Percentiles rank a stretch among this genome's conserved stretches.
These are phyloP conservation scores for Xenentodon cancila DNA, from an alignment of 2,797 vertebrate genomes.

Conservation along the genomic window DNA sequence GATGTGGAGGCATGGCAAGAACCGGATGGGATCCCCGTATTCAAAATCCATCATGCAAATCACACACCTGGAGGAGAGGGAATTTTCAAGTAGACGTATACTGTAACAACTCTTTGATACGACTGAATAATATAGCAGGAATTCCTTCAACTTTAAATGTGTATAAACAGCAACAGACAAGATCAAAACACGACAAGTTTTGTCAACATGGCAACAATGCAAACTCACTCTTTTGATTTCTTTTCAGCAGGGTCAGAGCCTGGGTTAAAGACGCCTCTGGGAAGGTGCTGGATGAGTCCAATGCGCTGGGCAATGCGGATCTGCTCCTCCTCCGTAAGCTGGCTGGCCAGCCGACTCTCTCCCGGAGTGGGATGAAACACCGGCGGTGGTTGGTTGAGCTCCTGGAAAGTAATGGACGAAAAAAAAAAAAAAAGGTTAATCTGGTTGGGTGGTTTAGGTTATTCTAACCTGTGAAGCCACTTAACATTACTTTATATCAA, in stretches of 20 bases:
- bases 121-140: too few relatives aligned
- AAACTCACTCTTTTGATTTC: constrained; percentile 87
- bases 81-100: neutral
- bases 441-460: neutral
- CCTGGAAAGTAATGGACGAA: constrained; percentile 62
- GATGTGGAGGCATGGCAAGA: constrained; percentile 89
- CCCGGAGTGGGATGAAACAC: constrained; percentile 87
- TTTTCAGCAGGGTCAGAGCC: constrained; percentile 83
- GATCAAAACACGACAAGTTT: neutral
- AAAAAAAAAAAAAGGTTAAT: neutral
- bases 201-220: neutral
- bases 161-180: neutral
- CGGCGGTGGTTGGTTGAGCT: constrained; percentile 70
- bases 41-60: constrained; percentile 93
- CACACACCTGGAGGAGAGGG: constrained; percentile 81
- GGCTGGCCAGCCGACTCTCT: constrained; percentile 83
- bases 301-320: constrained; percentile 88
- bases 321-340: constrained; percentile 90
- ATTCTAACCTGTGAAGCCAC: too few relatives aligned
- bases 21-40: constrained; percentile 85
- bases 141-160: too few relatives aligned
- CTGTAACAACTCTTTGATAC: too few relatives aligned
- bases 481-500: too few relatives aligned
- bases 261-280: constrained; percentile 82
- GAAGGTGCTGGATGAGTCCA: constrained; percentile 89